Percentiles rank a stretch among this genome's conserved stretches.
These are phyloP conservation scores for Dynastes maya DNA, from an alignment of 2,888 invertebrate species.

Conservation along the genomic window DNA sequence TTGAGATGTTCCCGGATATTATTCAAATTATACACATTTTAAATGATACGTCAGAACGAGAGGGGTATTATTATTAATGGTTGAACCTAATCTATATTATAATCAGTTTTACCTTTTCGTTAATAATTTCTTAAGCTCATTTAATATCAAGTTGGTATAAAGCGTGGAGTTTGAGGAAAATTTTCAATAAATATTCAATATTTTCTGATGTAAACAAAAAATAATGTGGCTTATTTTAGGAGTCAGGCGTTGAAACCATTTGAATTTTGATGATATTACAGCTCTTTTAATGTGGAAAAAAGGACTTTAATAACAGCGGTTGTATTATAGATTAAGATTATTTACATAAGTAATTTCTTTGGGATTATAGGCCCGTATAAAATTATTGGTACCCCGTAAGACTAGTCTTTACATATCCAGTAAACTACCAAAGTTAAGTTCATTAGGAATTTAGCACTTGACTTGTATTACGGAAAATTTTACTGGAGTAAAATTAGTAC, in stretches of 20 bases:
- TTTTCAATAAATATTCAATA: slow-evolving; percentile 43
- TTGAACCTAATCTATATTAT: slow-evolving; percentile 27
- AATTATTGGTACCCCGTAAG: too few species aligned
- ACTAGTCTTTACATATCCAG: too few species aligned
- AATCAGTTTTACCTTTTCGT: slow-evolving; percentile 4
- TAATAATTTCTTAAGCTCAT: background rate
- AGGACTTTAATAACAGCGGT: background rate
- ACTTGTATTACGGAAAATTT: too few species aligned
- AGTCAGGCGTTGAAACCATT: background rate
- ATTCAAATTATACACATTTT: too few species aligned
- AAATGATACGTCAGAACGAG: background rate
- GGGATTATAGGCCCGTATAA: too few species aligned
- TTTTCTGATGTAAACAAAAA: slow-evolving; percentile 2
- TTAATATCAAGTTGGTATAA: background rate
- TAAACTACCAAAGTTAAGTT: too few species aligned
- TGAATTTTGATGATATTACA: slow-evolving; percentile 33
- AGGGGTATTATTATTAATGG: slow-evolving; percentile 29
- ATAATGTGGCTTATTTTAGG: slow-evolving; percentile 8
- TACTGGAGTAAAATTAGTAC: too few species aligned
- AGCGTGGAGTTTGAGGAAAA: background rate
- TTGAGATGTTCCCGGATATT: too few species aligned
- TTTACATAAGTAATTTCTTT: slow-evolving; percentile 4
- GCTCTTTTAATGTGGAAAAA: slow-evolving; percentile 2
- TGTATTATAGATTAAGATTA: slow-evolving; percentile 8
- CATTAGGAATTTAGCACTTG: too few species aligned